Evolutionary conservation across 2,113 vertebrate genomes (phyloP), one percentile per base, ranked within the genome.

Genomic region (Tichodroma muraria): DNA sequence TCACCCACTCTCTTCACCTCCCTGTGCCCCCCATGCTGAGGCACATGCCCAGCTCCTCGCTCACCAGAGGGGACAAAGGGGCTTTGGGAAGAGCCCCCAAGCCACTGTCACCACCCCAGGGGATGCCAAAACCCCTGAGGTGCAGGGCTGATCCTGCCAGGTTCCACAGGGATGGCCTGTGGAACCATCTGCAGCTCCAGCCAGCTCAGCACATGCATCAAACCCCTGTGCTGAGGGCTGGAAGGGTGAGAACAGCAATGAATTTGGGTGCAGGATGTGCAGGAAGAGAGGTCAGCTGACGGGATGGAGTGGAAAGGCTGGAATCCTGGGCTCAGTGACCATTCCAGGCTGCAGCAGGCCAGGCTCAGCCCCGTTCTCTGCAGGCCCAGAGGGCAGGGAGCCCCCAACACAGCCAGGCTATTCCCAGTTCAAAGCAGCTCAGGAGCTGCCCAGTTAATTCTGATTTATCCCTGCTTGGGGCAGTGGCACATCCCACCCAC

Each of bases 11-110:
- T 31, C 42, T 45, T 23, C 49, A 19, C 1, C 21, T 17, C 17
- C 11, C 25, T 0, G 0, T 40, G 33, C 1, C 9, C 35, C 3
- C 11, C 22, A 11, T 31, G 11, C 68, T 37, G 44, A 54, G 57
- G 18, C 23, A 68, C 30, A 20, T 64, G 13, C 33, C 8, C 35
- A 49, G 31, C 30, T 53, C 16, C 19, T 88, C 1, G 0, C 12
- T 44, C 15, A 23, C n/a, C 3, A 3, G 4, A 54, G 6, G 13
- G 30, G 19, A 53, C 38, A 31, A 18, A 21, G 23, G 13, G n/a
- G 7, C 14, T 81, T 24, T 70, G 69, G 13, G 31, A 7, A 57
- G 7, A 40, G 27, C 10, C 10, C 37, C 5, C 11, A 6, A 28
- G 13, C 6, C 44, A 8, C 5, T 33, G 33, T 14, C 73, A 25